Base-by-base conservation (phyloP, 1,140 invertebrate species). In the Zaprionus capensis region DNA sequence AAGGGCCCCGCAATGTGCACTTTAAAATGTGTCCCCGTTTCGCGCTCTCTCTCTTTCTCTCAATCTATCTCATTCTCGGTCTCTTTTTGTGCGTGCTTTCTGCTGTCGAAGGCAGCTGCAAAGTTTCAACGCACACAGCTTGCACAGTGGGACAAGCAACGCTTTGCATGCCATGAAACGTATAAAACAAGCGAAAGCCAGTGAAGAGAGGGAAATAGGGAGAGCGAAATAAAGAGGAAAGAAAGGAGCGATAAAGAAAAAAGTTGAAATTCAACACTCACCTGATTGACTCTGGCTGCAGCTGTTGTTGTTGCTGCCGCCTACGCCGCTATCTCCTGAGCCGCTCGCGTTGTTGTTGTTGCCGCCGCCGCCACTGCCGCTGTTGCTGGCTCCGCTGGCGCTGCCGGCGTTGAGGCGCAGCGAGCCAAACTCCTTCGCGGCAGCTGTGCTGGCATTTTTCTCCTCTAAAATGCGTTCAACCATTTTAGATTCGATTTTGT, bases 281-380 rank as follows among this genome's bases (percentile, higher is more conserved):
- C 88, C 88, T 85, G 88, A 91, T 80, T 91, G 85, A 85, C 85
- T 84, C 76, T 76, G 81, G 49, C 79, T 90, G 85, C 85, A 90
- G 85, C 85, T 90, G 85, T 90, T 88, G 76, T 88, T 81, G 74
- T 76, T 76, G 58, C 85, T 84, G 63, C 84, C 85, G 63, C 85
- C 76, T 51, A 90, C 80, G 68, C 81, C 86, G 68, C 85, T 90
- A 66, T 90, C 85, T 17, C 66, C 86, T 46, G 84, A 88, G 58
- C 79, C 76, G 69, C 85, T 78, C 4, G 77, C 72, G 41, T 58
- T 57, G 22, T 81, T 84, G 59, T 73, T 80, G 78, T 59, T 77
- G 72, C 38, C 69, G 28, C 26, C 28, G 72, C 38, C 69, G 28
- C 26, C 9, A 9, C 26, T 71, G 34, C 26, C 22, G 61, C 59